Base-by-base conservation (phyloP, 1,140 invertebrate species). In the Trissolcus basalis region DNA sequence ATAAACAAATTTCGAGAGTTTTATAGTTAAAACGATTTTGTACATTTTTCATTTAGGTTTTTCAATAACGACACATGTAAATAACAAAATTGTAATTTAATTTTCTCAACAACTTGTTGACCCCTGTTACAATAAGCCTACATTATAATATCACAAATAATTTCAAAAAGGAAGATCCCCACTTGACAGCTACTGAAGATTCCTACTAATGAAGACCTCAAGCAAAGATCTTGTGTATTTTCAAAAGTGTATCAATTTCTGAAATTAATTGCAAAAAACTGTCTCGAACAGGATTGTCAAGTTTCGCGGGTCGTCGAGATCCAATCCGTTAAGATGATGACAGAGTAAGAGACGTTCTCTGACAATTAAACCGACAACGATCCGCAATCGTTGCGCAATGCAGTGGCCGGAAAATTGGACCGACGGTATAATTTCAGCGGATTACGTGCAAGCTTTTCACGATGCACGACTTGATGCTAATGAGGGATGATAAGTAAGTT, bases 371-470 rank as follows among this genome's bases (percentile, higher is more conserved):
- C 19, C 19, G 19, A 27, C 19, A 27, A 27, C 19, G 19, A 27
- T 27, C 19, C 19, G 19, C 19, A 27, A 27, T 27, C 19, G 19
- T 27, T 27, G 19, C 19, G 19, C 19, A 27, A 50, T 44, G 55
- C 45, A 41, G 44, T 43, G 50, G 43, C 36, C 9, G 35, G 51
- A n/a, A 70, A 70, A 70, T 70, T 61, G 58, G 58, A 70, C 54
- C 35, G 51, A 70, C 43, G 33, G 48, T 27, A 27, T 55, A 41
- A 61, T 69, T 69, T 55, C 8, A 27, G 35, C n/a, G 16, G 48
- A 55, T 54, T 64, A 47, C 11, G 32, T 54, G 32, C 10, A 15
- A 48, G 48, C 32, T 47, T 58, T 58, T 68, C 51, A 58, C 47
- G 43, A 19, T 19, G 5, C 10, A 15, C 27, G 0, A 11, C 12